Evolutionary conservation across 2,113 vertebrate genomes (phyloP).

Genomic region (Spea bombifrons): DNA sequence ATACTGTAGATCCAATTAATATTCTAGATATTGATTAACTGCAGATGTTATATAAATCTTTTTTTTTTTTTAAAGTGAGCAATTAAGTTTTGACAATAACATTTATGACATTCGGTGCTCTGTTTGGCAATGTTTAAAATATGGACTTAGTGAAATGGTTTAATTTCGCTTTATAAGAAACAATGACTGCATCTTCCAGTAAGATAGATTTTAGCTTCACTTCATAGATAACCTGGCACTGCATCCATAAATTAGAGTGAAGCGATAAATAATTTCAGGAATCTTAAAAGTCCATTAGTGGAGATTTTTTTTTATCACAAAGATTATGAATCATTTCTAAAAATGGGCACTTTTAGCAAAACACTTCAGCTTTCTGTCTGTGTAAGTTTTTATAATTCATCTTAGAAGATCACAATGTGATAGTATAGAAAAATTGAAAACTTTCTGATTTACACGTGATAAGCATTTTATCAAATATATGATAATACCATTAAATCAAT

Average conservation of each 20-base stretch:
- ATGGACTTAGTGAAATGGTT: conserved; percentile 32
- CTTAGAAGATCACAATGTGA: background rate
- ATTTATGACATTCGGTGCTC: conserved; percentile 15
- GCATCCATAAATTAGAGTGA: conserved; percentile 36
- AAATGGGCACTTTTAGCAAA: conserved; percentile 31
- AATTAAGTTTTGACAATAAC: conserved; percentile 13
- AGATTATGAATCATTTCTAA: conserved; percentile 36
- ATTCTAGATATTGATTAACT: no score
- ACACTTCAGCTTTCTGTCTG: conserved; percentile 20
- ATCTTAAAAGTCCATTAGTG: conserved; percentile 47
- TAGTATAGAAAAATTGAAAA: no score
- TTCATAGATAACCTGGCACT: conserved; percentile 39
- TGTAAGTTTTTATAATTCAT: conserved; percentile 22
- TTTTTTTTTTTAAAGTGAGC: background rate
- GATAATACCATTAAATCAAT: no score
- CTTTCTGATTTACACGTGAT: no score
- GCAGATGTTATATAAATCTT: no score
- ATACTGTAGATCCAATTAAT: no score
- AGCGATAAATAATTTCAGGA: conserved; percentile 43
- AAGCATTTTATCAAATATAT: no score
- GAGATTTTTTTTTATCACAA: conserved; percentile 39
- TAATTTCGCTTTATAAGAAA: conserved; percentile 44
- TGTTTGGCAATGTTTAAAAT: conserved; percentile 8
- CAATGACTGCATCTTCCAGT: conserved; percentile 45
- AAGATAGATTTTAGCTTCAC: conserved; percentile 41